These are phyloP conservation scores for Diorhabda carinulata DNA, from an alignment of 1,140 invertebrate species.

Conservation along the genomic window DNA sequence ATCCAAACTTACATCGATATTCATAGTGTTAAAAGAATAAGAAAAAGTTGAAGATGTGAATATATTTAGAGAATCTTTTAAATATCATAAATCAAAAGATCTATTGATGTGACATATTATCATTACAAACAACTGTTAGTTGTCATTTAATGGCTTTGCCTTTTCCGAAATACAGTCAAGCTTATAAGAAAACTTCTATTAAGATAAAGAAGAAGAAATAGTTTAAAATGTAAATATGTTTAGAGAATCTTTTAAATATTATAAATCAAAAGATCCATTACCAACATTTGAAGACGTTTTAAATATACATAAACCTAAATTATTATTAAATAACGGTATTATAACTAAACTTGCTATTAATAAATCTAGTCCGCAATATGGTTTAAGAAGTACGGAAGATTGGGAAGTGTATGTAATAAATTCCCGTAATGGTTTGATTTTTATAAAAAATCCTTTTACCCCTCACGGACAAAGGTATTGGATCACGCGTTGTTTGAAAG, in stretches of 20 bases:
- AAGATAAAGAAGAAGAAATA: too few relatives aligned
- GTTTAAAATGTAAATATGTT: conserved; percentile 46
- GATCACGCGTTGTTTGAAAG: conserved; percentile 71
- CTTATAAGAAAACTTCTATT: too few relatives aligned
- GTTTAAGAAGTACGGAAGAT: neutral
- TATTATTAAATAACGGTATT: conserved; percentile 4
- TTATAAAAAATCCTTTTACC: conserved; percentile 83
- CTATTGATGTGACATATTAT: conserved; percentile 18
- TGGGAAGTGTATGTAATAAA: conserved; percentile 10
- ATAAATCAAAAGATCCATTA: conserved; percentile 52
- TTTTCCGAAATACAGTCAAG: too few relatives aligned
- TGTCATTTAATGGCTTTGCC: too few relatives aligned
- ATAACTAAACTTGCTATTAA: neutral
- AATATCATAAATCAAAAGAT: conserved; percentile 57
- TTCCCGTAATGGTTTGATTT: conserved; percentile 60
- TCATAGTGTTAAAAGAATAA: too few relatives aligned
- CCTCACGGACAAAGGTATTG: conserved; percentile 72
- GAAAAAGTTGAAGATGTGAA: neutral
- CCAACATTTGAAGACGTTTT: conserved; percentile 53
- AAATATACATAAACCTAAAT: conserved; percentile 44
- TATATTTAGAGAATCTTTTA: conserved; percentile 58
- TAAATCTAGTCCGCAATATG: neutral
- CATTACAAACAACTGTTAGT: too few relatives aligned
- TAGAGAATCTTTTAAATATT: conserved; percentile 58
- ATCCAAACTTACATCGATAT: too few relatives aligned